Percentiles rank a stretch among this genome's conserved stretches.
These are phyloP conservation scores for Heterodera filipjevi DNA, from an alignment of 2,888 invertebrate genomes.

Conservation along the genomic window DNA sequence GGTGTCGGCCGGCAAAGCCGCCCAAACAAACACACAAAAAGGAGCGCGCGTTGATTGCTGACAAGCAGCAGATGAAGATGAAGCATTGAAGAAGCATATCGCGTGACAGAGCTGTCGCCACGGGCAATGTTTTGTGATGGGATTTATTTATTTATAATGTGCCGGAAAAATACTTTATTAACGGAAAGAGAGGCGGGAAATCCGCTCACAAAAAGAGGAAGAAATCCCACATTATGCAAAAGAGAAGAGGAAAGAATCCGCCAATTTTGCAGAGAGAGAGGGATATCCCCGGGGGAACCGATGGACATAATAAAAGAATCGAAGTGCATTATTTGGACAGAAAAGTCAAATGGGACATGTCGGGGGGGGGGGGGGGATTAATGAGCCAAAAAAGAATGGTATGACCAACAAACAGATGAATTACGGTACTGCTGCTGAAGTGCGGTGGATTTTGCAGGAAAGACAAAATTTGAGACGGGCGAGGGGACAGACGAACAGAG, in stretches of 20 bases:
- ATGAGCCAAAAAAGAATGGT: too few relatives aligned
- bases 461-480: too few relatives aligned
- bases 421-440: too few relatives aligned
- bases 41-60: neutral
- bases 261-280: neutral
- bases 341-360: too few relatives aligned
- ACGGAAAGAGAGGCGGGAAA: too few relatives aligned
- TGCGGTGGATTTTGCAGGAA: too few relatives aligned
- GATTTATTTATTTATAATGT: too few relatives aligned
- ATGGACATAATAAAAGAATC: neutral
- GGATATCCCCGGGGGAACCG: neutral
- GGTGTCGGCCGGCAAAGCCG: neutral
- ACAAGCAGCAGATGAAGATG: neutral
- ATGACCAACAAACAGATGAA: too few relatives aligned
- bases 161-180: too few relatives aligned
- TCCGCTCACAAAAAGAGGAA: neutral
- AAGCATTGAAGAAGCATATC: neutral
- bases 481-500: too few relatives aligned
- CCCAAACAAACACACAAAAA: conserved; percentile 1
- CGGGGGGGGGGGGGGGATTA: too few relatives aligned
- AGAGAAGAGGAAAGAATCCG: neutral
- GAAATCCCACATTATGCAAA: neutral
- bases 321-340: too few relatives aligned
- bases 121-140: conserved; percentile 1
- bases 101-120: conserved; percentile 9